Evolutionary conservation across 2,888 invertebrate genomes (phyloP), one percentile per base, ranked within the genome.

Genomic region (Gnatocerus cornutus): DNA sequence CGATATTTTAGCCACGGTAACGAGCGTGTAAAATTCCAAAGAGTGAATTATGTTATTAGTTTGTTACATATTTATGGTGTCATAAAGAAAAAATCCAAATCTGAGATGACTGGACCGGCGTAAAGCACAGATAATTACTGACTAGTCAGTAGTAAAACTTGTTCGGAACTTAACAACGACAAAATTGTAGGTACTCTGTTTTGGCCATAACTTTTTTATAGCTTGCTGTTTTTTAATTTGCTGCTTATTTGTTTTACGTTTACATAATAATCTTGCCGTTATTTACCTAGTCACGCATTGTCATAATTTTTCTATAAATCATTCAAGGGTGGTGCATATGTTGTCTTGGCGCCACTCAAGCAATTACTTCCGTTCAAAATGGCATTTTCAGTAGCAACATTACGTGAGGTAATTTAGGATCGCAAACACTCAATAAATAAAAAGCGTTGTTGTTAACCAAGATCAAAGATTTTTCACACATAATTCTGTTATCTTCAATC

Each of bases 11-110:
- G 16, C 27, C 16, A 16, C 8, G 27, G 46, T 46, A 46, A 14
- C 46, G 27, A 55, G 37, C 39, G n/a, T 55, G 55, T 55, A 39
- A 55, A 55, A 30, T 55, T 55, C 27, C 12, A 7, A 41, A 56
- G 3, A 27, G 43, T 9, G 13, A 56, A 56, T 56, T 43, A 43
- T 56, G 56, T 41, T 56, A 56, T 56, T 43, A 56, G 16, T 39
- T 21, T 43, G 27, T 56, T 56, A 12, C 39, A 21, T 14, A 56
- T 56, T 56, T 56, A 56, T 43, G 56, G 41, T 41, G 56, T 43
- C 56, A 56, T 56, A 56, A 56, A 56, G 55, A 41, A 41, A 56
- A 56, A 43, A 56, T 56, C 43, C 41, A 41, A 56, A 27, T 43
- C 21, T 16, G 46, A 2, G 21, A 16, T 43, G 37, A 39, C 21